Conservation (phyloP, 37 sponge, comb jelly and placozoan species). For the Beroe ovata region DNA sequence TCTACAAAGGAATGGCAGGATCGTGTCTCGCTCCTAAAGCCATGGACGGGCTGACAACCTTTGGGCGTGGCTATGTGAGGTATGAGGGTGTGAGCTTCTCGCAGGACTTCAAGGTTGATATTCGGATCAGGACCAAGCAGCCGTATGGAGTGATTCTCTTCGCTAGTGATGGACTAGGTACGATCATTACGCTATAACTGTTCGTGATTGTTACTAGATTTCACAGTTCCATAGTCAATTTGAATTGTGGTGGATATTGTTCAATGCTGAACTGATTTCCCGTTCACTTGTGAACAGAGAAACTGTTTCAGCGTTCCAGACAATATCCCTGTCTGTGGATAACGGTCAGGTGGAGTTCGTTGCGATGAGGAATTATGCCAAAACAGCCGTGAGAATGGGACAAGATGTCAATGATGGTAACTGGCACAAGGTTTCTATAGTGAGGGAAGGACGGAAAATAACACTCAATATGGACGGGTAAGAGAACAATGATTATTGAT, state of each 20-base stretch:
- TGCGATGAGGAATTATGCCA: conserved; percentile 31
- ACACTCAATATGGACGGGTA: conserved; percentile 54
- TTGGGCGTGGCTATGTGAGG: conserved; percentile 8
- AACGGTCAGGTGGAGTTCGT: conserved; percentile 52
- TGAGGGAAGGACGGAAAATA: conserved; percentile 8
- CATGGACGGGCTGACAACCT: neutral
- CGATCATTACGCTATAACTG: neutral
- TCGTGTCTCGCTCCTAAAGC: conserved; percentile 1
- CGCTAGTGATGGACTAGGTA: conserved; percentile 25
- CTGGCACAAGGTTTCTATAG: conserved; percentile 5
- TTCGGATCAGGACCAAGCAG: conserved; percentile 38
- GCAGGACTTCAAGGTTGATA: conserved; percentile 9
- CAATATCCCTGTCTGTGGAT: conserved; percentile 9
- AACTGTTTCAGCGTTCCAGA: conserved; percentile 37
- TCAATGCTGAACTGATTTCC: no score
- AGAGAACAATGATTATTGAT: no score
- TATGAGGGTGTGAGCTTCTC: neutral
- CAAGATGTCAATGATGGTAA: conserved; percentile 13
- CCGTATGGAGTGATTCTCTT: conserved; percentile 19
- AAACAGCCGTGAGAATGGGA: conserved; percentile 32
- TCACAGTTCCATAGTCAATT: no score
- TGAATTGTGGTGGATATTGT: no score
- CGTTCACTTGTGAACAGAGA: no score
- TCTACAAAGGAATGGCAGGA: conserved; percentile 37
- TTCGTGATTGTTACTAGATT: neutral